Base-by-base conservation (phyloP, 2,888 invertebrate genomes). In the Dione juno region DNA sequence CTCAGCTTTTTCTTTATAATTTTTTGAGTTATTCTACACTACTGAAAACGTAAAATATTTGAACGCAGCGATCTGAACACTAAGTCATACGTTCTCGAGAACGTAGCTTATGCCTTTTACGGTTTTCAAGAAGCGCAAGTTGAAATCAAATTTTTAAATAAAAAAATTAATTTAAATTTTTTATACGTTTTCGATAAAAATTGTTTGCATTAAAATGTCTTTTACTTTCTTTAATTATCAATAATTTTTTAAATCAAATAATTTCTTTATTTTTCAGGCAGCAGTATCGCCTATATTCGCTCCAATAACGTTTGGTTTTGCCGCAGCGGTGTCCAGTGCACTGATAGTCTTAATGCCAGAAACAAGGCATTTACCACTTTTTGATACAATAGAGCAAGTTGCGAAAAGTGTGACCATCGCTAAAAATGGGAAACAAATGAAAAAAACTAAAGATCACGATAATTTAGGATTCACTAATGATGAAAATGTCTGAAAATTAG, bases 321-420 rank as follows among this genome's bases (percentile, higher is more conserved):
- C 88, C n/a, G 84, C 92, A 0, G 64, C 88, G 1, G 61, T 86
- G 8, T 78, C 91, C 1, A 89, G 92, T 0, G 37, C 82, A 1
- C 81, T 88, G 0, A 76, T 90, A 1, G 78, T 76, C 21, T 74
- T 88, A 0, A 89, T 88, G 16, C 90, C 92, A 0, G 92, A 92
- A 79, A 92, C 92, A 0, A 89, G 82, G 71, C 81, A 83, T 40
- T 72, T 83, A 19, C 88, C 90, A 0, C 85, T 92, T 1, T 81
- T 85, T 78, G 90, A 92, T 77, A 92, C 92, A 1, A 86, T 92
- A 41, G 83, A 84, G 1, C 90, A 92, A 75, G 82, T 90, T 1
- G 45, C 66, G 3, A 67, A 35, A 16, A 72, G 65, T 59, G 37
- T 58, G 13, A 28, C 28, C n/a, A 45, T 19, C 13, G 14, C 21